Percentiles rank a stretch among this genome's conserved stretches.
These are phyloP conservation scores for Bufotes viridis DNA, from an alignment of 2,797 vertebrate genomes.

Conservation along the genomic window DNA sequence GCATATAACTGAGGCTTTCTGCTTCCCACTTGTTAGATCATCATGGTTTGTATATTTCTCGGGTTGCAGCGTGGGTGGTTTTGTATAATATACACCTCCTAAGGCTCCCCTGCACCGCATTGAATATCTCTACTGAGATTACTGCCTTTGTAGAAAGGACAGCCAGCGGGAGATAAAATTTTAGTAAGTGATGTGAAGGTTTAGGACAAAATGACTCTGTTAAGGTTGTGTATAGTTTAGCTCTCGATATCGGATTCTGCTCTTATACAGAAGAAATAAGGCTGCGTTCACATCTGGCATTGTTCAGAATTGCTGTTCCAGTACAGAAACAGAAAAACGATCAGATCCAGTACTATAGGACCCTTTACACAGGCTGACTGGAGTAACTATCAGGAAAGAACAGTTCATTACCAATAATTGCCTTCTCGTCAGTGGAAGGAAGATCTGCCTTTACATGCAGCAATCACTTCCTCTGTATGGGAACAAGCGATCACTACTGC, in stretches of 20 bases:
- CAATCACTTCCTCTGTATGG: too few relatives aligned
- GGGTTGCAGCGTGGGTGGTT: constrained; percentile 6
- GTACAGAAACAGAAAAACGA: too few relatives aligned
- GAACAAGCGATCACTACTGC: too few relatives aligned
- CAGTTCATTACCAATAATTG: too few relatives aligned
- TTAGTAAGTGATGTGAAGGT: background rate
- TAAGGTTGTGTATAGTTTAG: background rate
- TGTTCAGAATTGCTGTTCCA: too few relatives aligned
- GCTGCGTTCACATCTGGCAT: too few relatives aligned
- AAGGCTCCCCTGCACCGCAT: background rate
- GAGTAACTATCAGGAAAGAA: too few relatives aligned
- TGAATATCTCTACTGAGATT: background rate
- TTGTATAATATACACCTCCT: background rate
- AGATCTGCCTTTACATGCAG: too few relatives aligned
- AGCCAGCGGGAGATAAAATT: background rate
- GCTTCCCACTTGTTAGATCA: background rate
- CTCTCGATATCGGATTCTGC: background rate
- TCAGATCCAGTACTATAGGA: too few relatives aligned
- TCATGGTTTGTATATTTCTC: background rate
- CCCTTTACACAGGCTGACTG: too few relatives aligned
- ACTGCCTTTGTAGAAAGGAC: background rate
- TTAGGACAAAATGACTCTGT: background rate
- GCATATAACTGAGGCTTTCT: background rate
- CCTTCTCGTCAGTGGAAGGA: too few relatives aligned
- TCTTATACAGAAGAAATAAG: background rate